phyloP scores from a whole-genome alignment of 2,113 vertebrate genomes.

The Columba janthina region DNA sequence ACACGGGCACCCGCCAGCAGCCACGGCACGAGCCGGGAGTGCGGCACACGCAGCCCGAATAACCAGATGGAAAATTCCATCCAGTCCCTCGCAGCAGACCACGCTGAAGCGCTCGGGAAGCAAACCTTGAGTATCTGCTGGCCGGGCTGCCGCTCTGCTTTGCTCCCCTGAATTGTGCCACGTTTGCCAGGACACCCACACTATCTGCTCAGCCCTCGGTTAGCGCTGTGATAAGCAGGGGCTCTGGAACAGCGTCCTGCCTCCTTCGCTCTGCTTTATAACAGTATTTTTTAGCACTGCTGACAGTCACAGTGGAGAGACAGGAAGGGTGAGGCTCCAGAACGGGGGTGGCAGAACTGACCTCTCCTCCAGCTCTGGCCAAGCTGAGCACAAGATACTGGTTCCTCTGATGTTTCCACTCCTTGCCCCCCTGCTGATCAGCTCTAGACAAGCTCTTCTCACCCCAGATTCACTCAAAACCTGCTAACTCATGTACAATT shows the following conservation, averaged over 20 bases:
- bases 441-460: background rate
- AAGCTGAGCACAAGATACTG: background rate
- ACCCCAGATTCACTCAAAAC: background rate
- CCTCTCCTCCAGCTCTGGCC: background rate
- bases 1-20: conserved; percentile 1
- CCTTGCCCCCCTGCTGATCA: too few relatives aligned
- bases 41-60: background rate
- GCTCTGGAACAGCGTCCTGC: background rate
- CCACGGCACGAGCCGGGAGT: background rate
- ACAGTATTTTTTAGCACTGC: background rate
- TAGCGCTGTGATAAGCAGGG: background rate
- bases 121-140: background rate
- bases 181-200: background rate
- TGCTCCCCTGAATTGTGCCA: background rate
- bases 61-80: conserved; percentile 60
- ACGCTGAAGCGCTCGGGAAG: background rate
- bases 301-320: background rate
- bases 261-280: background rate
- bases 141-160: background rate
- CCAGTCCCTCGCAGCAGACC: background rate
- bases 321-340: background rate
- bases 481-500: background rate
- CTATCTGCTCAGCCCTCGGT: background rate
- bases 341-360: background rate
- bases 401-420: background rate